Evolutionary conservation across 2,888 invertebrate genomes (phyloP), one percentile per base, ranked within the genome.

Genomic region (Dynastes tityus): DNA sequence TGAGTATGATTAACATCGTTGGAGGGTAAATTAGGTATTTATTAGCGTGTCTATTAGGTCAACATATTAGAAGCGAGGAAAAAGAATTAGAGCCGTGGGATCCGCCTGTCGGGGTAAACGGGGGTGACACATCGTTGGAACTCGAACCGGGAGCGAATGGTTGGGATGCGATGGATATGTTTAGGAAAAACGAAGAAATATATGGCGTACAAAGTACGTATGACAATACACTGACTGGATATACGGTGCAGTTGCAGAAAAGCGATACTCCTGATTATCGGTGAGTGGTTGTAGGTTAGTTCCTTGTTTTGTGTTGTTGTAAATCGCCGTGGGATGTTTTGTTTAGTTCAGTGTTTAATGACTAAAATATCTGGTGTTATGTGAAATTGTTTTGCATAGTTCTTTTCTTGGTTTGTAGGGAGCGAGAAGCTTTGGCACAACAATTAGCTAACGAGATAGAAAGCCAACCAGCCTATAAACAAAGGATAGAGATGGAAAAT

Each of bases 141-240:
- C 88, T 95, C 78, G 95, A 95, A 86, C 91, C 93, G 83, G 92
- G 93, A 82, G 92, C 94, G 89, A 97, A 97, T 90, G 98, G 98
- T 79, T 99, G 99, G 98, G 97, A 98, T 90, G 95, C 95, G 1
- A 94, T 95, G 88, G 98, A 98, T 84, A 99, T 99, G 98, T 99
- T 99, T 90, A 92, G 94, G 82, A 96, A 95, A 88, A 98, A 98
- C 90, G 96, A 97, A 88, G 92, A 93, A 87, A 92, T 95, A 82
- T 98, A 98, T 89, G 97, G 98, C 76, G 97, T 98, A 9, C 94
- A 94, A 85, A 96, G 97, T 83, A 97, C 97, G 2, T 99, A 96
- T 88, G 97, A 97, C 87, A 96, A 97, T 85, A 94, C 95, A 80
- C 89, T 99, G 83, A 92, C 94, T n/a, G 96, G 97, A 55, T 99